A percentile compares a stretch with the other conserved stretches of the same genome.
These are phyloP conservation scores for Manis pentadactyla DNA, from an alignment of 2,797 vertebrate genomes.

Conservation along the genomic window DNA sequence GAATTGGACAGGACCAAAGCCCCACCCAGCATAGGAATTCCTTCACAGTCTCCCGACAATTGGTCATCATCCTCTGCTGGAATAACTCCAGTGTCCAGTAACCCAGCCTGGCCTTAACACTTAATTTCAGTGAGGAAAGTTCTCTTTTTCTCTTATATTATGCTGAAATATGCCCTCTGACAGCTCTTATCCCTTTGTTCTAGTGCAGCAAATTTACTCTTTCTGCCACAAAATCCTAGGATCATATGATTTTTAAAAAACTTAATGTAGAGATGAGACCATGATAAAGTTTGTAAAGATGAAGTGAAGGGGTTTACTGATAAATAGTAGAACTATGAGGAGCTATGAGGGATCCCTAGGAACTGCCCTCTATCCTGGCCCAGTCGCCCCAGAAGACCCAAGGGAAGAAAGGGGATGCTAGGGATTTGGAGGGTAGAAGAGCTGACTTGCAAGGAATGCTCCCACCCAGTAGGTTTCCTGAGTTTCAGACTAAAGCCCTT, in stretches of 20 bases:
- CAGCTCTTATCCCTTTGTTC: not conserved
- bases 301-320: not conserved
- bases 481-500: not conserved
- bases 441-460: not conserved
- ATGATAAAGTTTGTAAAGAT: not conserved
- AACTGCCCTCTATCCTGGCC: not conserved
- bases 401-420: not conserved
- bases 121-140: constrained; percentile 26
- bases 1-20: constrained; percentile 72
- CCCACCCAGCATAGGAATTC: constrained; percentile 80
- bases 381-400: not conserved
- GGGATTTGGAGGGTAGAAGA: not conserved
- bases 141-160: not conserved
- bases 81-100: constrained; percentile 60
- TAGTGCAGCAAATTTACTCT: not conserved
- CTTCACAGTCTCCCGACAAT: constrained; percentile 68
- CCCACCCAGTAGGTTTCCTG: not conserved
- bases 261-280: not conserved
- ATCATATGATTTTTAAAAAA: not conserved
- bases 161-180: not conserved
- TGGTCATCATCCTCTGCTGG: constrained; percentile 67
- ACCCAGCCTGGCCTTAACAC: constrained; percentile 41
- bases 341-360: not conserved
- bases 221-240: not conserved
- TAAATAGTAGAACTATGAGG: not conserved